phyloP scores from a whole-genome alignment of 2,888 invertebrate genomes.

The Neocrepidodera transversa region DNA sequence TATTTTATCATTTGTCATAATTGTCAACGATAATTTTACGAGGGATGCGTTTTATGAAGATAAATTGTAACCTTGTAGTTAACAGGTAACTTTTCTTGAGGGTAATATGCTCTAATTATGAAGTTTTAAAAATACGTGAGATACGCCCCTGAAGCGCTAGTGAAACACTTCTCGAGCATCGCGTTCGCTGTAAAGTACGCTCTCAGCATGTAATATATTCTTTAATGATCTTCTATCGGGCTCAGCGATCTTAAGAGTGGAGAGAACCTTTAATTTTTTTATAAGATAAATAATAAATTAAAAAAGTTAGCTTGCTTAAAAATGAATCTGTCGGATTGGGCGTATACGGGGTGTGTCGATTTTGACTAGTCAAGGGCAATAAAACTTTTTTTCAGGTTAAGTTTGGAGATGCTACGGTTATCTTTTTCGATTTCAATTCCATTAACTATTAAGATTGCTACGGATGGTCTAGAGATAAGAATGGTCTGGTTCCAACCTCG shows the following conservation, averaged over 20 bases:
- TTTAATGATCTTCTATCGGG: slow-evolving; percentile 59
- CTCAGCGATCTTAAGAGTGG: slow-evolving; percentile 56
- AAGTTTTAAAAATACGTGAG: background rate
- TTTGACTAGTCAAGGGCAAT: slow-evolving; percentile 47
- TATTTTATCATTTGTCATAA: too few relatives aligned
- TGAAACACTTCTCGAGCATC: slow-evolving; percentile 45
- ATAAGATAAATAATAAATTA: slow-evolving; percentile 56
- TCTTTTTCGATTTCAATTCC: slow-evolving; percentile 30
- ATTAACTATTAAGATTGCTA: slow-evolving; percentile 28
- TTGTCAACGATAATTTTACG: too few relatives aligned
- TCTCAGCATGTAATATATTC: slow-evolving; percentile 59
- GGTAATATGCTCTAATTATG: too few relatives aligned
- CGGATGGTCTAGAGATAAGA: slow-evolving; percentile 22
- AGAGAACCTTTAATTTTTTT: slow-evolving; percentile 54
- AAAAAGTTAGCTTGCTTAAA: slow-evolving; percentile 48
- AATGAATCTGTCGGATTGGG: slow-evolving; percentile 47
- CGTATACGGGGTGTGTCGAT: slow-evolving; percentile 51
- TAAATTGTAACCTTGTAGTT: too few relatives aligned
- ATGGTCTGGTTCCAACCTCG: slow-evolving; percentile 16
- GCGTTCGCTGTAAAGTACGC: slow-evolving; percentile 54
- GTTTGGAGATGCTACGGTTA: slow-evolving; percentile 35
- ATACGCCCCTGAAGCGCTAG: slow-evolving; percentile 35
- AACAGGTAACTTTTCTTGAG: too few relatives aligned
- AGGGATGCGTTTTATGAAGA: too few relatives aligned
- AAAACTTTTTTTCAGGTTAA: slow-evolving; percentile 31